Base-by-base conservation (phyloP, 1,140 invertebrate genomes). In the Macrobrachium nipponense region DNA sequence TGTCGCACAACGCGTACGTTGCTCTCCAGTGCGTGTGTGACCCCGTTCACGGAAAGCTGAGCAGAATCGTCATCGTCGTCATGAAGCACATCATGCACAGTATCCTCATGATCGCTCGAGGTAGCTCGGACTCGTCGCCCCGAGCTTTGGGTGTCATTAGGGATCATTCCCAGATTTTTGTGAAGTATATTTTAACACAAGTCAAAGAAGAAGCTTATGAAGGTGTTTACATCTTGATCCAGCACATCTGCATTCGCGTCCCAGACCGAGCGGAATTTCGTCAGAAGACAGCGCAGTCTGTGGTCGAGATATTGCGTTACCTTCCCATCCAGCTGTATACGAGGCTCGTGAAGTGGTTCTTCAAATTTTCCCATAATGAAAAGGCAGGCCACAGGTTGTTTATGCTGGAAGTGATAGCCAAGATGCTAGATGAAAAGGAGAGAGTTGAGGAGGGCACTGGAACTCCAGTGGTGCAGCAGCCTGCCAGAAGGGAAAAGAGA, bases 221-320 rank as follows among this genome's bases (percentile, higher is more conserved):
- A 23, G 91, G 91, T 5, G 90, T 93, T 0, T 89, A 91, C 80
- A 92, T 91, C 80, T 89, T 94, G 5, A 89, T 94, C 20, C 94
- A 95, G 79, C 92, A 94, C 20, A 77, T 94, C 18, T 94, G 94
- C 90, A 81, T 92, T 0, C 92, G 92, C 66, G 93, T 93, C 80
- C 93, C 93, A 18, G 94, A 95, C 72, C 91, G 92, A 87, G 88
- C 92, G 2, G 94, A 95, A 75, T 92, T 92, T 44, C 90, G 94
- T 82, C 91, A 91, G 59, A 93, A 92, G 88, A 92, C 93, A 58
- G 92, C 93, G 14, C 85, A 90, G 72, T 88, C 92, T 17, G 89
- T 94, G 15, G 89, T 93, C 11, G 92, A 91, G 79, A 90, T 94
- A 5, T 89, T 72, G 61, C 89, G 27, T 86, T 91, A n/a, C 91